These are phyloP conservation scores for Chymomyza fuscimana DNA, from an alignment of 2,888 invertebrate genomes.

Conservation along the genomic window DNA sequence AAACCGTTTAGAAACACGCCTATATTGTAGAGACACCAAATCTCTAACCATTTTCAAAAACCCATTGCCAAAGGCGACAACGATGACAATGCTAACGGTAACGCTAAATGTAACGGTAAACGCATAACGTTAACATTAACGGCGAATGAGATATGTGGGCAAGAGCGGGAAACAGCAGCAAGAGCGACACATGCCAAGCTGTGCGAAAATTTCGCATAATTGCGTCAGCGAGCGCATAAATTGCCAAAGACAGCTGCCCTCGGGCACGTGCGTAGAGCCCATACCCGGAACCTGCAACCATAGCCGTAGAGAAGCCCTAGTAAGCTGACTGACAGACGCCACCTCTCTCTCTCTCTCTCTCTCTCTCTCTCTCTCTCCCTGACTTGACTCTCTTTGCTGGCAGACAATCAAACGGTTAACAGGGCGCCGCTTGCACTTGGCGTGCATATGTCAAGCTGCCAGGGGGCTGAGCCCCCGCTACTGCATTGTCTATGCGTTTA, in stretches of 20 bases:
- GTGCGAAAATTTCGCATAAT: conserved; percentile 73
- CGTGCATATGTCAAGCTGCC: conserved; percentile 61
- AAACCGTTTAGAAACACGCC: conserved; percentile 7
- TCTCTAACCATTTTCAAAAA: not conserved
- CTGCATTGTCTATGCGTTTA: conserved; percentile 4
- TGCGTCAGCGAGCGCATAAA: conserved; percentile 73
- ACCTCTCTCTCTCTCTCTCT: too few relatives aligned
- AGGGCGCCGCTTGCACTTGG: conserved; percentile 53
- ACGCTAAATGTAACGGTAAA: not conserved
- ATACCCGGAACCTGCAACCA: not conserved
- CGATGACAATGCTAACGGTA: not conserved
- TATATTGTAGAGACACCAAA: not conserved
- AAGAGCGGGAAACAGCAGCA: not conserved
- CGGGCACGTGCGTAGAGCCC: conserved; percentile 28
- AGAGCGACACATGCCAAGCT: conserved; percentile 23
- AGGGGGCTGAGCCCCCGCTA: too few relatives aligned
- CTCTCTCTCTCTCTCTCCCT: not conserved
- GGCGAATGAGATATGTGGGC: too few relatives aligned
- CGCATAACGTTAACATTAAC: not conserved
- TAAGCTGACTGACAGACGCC: conserved; percentile 6
- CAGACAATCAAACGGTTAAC: conserved; percentile 49
- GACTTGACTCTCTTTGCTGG: not conserved
- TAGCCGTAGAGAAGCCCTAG: conserved; percentile 17
- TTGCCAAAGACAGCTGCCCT: conserved; percentile 71
- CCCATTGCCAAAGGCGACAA: not conserved